phyloP scores from a whole-genome alignment of 2,797 vertebrate genomes.

The Protosalanx chinensis region DNA sequence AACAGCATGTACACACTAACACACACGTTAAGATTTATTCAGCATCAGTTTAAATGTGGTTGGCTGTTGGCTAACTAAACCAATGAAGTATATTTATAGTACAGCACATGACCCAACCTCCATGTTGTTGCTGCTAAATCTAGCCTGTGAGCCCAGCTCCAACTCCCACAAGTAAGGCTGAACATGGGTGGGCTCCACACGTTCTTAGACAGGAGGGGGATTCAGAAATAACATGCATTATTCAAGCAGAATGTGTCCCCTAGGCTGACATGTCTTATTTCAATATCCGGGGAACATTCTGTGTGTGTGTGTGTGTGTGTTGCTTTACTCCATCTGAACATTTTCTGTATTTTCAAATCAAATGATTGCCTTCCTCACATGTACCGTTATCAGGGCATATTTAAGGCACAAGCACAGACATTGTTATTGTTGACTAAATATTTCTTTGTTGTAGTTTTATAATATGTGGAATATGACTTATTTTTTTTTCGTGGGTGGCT shows the following conservation, averaged over 20 bases:
- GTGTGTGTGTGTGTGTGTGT: background rate
- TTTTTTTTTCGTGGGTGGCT: slow-evolving; percentile 39
- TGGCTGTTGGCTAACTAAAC: background rate
- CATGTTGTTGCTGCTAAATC: slow-evolving; percentile 16
- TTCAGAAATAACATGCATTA: slow-evolving; percentile 57
- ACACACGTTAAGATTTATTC: background rate
- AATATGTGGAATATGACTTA: background rate
- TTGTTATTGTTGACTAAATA: background rate
- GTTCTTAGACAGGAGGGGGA: slow-evolving; percentile 50
- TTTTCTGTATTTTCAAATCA: too few relatives aligned
- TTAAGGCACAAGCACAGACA: background rate
- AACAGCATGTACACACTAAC: background rate
- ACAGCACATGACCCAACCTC: background rate
- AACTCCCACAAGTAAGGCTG: slow-evolving; percentile 4
- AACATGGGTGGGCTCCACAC: slow-evolving; percentile 14
- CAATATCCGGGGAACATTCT: background rate
- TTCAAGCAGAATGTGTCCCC: slow-evolving; percentile 39
- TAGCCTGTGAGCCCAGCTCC: slow-evolving; percentile 18
- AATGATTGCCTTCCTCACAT: background rate
- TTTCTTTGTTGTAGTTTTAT: background rate
- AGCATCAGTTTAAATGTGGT: background rate
- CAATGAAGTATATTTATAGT: background rate
- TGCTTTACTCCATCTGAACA: background rate
- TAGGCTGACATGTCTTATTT: background rate
- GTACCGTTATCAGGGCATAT: background rate